These are phyloP conservation scores for Melanocharis versteri DNA, from an alignment of 2,113 vertebrate species.

Conservation along the genomic window DNA sequence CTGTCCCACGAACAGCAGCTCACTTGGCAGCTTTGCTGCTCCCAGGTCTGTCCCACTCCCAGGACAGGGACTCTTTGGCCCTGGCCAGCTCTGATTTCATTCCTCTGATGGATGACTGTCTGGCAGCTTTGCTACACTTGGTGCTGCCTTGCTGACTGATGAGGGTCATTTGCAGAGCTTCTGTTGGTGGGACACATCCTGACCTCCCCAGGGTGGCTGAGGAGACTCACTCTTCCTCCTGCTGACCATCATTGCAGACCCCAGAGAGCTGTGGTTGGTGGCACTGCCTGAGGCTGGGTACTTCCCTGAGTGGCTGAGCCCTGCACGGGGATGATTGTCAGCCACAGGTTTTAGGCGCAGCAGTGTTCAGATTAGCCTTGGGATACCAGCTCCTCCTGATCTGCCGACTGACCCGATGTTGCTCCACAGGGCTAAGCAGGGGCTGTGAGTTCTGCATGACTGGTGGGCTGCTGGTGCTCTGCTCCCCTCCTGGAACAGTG, in stretches of 20 bases:
- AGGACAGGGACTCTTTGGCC: not conserved
- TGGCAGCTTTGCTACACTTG: not conserved
- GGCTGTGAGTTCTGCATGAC: not conserved
- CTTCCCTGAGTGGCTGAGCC: not conserved
- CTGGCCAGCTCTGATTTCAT: not conserved
- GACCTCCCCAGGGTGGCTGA: fast-evolving
- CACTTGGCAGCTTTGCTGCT: not conserved
- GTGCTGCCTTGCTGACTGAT: not conserved
- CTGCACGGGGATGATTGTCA: not conserved
- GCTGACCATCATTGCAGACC: not conserved
- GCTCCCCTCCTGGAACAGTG: not conserved
- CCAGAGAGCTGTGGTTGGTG: not conserved
- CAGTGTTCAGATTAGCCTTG: not conserved
- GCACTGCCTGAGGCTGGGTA: not conserved
- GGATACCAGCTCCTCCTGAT: not conserved
- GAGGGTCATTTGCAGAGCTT: slow-evolving; percentile 30
- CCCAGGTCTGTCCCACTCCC: not conserved
- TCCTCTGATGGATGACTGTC: slow-evolving; percentile 15
- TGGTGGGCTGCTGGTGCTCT: not conserved
- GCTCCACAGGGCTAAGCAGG: fast-evolving
- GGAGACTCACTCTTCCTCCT: not conserved
- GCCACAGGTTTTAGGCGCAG: not conserved
- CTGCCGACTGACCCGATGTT: not conserved
- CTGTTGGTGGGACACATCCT: not conserved
- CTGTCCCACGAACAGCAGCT: not conserved